A percentile compares a stretch with the other conserved stretches of the same genome.
phyloP scores from a whole-genome alignment of 2,888 invertebrate genomes.

The Agrotis ipsilon region DNA sequence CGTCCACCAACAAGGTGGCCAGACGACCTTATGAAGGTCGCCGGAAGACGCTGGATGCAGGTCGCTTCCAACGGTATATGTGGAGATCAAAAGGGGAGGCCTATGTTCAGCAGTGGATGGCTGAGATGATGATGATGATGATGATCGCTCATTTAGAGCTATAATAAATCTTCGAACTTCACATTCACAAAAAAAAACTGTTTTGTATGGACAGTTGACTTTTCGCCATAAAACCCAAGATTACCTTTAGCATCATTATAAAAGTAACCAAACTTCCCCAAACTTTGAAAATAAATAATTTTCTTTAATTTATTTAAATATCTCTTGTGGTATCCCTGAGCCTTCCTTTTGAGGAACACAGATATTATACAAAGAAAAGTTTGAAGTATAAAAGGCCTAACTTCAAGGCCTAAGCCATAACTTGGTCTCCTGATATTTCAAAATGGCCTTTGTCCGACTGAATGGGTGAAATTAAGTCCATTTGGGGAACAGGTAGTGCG shows the following conservation, averaged over 20 bases:
- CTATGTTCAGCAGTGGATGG: no score
- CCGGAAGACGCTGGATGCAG: no score
- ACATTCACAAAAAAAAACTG: not conserved
- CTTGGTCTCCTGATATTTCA: slow-evolving; percentile 31
- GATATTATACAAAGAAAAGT: slow-evolving; percentile 55
- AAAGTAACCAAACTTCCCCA: slow-evolving; percentile 16
- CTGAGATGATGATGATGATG: no score
- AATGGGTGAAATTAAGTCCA: slow-evolving; percentile 42
- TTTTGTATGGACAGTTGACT: not conserved
- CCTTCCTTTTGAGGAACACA: slow-evolving; percentile 36
- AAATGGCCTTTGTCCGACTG: slow-evolving; percentile 29
- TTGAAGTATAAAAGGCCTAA: slow-evolving; percentile 31
- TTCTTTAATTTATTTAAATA: slow-evolving; percentile 57
- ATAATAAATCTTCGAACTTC: no score
- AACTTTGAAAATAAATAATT: slow-evolving; percentile 41
- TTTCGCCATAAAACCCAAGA: slow-evolving; percentile 25
- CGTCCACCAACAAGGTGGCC: no score
- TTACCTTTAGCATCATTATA: slow-evolving; percentile 22
- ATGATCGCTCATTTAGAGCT: no score
- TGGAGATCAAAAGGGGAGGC: no score
- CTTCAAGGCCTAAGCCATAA: slow-evolving; percentile 39
- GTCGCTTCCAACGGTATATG: no score
- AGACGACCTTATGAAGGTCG: no score
- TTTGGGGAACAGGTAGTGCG: slow-evolving; percentile 47
- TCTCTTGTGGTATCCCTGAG: slow-evolving; percentile 15